Evolutionary conservation across 2,797 vertebrate species (phyloP).

Genomic region (Cryptoprocta ferox): DNA sequence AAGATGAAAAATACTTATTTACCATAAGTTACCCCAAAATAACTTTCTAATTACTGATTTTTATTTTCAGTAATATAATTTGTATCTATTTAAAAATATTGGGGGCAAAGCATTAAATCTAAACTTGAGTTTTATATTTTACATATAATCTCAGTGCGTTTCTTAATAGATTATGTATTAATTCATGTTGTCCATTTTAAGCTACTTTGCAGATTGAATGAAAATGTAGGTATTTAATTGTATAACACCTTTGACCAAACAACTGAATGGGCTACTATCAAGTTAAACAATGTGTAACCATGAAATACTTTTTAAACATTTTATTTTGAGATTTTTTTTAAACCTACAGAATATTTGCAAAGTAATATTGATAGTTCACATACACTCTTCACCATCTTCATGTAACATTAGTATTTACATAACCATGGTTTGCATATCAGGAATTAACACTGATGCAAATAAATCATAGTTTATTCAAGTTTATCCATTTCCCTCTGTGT

Average conservation of each 20-base stretch:
- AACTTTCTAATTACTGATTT: constrained; percentile 12
- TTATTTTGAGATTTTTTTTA: not conserved
- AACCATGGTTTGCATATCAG: not conserved
- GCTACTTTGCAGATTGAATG: not conserved
- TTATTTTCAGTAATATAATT: not conserved
- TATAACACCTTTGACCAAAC: not conserved
- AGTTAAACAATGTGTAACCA: not conserved
- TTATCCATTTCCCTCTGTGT: not conserved
- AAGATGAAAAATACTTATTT: constrained; percentile 39
- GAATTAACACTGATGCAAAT: not conserved
- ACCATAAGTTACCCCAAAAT: not conserved
- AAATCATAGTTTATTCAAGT: not conserved
- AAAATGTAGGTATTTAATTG: not conserved
- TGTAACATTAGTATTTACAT: not conserved
- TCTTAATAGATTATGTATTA: not conserved
- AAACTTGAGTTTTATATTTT: not conserved
- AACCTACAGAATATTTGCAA: not conserved
- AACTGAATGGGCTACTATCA: not conserved
- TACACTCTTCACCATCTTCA: not conserved
- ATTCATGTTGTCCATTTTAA: not conserved
- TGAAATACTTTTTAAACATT: not conserved
- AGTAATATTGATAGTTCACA: not conserved
- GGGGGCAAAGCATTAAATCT: not conserved
- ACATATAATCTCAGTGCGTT: not conserved
- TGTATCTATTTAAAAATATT: not conserved